Base-by-base conservation (phyloP, 2,113 vertebrate genomes). In the Aviceda subcristata region DNA sequence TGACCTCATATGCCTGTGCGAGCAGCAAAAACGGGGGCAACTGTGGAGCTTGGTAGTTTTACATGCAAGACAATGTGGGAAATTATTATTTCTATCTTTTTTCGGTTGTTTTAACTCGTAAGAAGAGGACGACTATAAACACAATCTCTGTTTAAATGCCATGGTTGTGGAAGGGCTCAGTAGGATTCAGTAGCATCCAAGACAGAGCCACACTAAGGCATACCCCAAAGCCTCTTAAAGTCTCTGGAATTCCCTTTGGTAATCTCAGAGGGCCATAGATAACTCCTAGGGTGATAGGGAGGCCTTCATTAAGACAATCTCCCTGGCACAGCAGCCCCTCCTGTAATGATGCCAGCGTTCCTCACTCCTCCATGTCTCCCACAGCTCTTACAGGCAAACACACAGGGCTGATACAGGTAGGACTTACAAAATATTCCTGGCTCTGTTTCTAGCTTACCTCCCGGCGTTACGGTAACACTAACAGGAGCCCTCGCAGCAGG, bases 391-490 rank as follows among this genome's bases (percentile, higher is more conserved):
- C 17, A 41, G 60, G 32, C 55, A 69, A 78, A 43, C 41, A 51
- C 30, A 10, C 15, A 29, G 39, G n/a, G 29, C 22, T 77, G n/a
- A 21, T 5, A 18, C 19, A 59, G 45, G 56, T 26, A 57, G 46
- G 23, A 62, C 13, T 41, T 18, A 13, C 4, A 41, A 56, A 76
- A 36, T 21, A 30, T 12, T 22, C 60, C 43, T 4, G 0, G 9
- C 3, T 22, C 69, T 66, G 51, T 50, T 67, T 57, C 76, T 45
- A 23, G n/a, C n/a, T 80, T 30, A 18, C 11, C 8, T 83, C 30
- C 30, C 1, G 1, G 27, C 10, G 15, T 12, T 17, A 18, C 0
- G 1, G 27, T 27, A 53, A 46, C 4, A 4, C n/a, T 4, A 41
- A 12, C 5, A 2, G 43, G 43, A 80, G 36, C 69, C 59, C 71